Conservation (phyloP, 2,113 vertebrate species). For the Emydocephalus ijimae region DNA sequence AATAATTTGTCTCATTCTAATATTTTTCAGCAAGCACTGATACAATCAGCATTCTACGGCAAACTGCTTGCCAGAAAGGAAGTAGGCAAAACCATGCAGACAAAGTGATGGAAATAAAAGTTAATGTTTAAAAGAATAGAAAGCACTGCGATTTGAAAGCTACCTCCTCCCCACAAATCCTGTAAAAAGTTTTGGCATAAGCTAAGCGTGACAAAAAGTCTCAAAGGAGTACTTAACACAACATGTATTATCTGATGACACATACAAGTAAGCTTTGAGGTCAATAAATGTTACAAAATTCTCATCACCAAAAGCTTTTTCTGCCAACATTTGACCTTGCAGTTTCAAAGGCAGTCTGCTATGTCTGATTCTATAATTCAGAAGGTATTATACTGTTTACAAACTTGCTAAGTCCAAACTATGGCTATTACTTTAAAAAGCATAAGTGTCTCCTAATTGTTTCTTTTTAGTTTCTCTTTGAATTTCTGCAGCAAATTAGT, state of each 20-base stretch:
- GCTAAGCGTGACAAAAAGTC: slow-evolving; percentile 29
- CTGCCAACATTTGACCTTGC: not conserved
- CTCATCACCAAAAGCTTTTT: not conserved
- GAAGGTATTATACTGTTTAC: not conserved
- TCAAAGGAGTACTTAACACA: slow-evolving; percentile 34
- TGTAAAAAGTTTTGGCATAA: slow-evolving; percentile 5
- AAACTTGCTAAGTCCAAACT: not conserved
- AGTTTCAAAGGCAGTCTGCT: not conserved
- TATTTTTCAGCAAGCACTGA: not conserved
- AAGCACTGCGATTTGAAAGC: slow-evolving; percentile 33
- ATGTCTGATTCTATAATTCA: not conserved
- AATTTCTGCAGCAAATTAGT: not conserved
- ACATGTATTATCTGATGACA: slow-evolving; percentile 8
- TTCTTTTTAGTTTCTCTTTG: not conserved
- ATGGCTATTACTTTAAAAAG: not conserved
- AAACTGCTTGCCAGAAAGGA: slow-evolving; percentile 15
- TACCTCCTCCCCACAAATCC: not conserved
- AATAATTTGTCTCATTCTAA: not conserved
- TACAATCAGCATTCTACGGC: slow-evolving; percentile 18
- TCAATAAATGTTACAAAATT: not conserved
- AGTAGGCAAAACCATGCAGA: slow-evolving; percentile 16
- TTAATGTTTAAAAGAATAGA: slow-evolving; percentile 45
- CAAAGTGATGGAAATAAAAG: slow-evolving; percentile 37
- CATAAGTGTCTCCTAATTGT: not conserved
- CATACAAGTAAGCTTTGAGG: not conserved